Base-by-base conservation (phyloP, 2,888 invertebrate species). In the Camptogramma bilineatum region DNA sequence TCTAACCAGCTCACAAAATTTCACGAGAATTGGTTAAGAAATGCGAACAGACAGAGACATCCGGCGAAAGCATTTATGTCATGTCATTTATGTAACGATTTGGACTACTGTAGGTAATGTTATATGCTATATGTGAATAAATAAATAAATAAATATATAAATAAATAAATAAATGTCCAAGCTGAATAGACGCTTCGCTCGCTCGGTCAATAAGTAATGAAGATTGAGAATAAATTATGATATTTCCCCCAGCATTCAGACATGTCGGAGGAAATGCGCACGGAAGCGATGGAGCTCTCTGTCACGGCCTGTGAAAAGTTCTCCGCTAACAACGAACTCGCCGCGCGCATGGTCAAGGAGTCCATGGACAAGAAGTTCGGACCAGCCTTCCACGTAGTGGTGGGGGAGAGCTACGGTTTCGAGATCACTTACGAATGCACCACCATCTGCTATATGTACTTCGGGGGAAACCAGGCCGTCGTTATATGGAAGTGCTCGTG, bases 361-460 rank as follows among this genome's bases (percentile, higher is more conserved):
- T 95, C 95, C 51, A 96, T 99, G 96, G 99, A 99, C 89, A 98
- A 98, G 89, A 98, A 98, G 85, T 98, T 98, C 87, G 99, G 99
- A 2, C 96, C 97, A 0, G 96, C 98, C 64, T 99, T 98, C 95
- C 98, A 98, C 88, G 97, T 97, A n/a, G 96, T 99, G 0, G 97
- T 99, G 4, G 99, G 99, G 5, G 99, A 99, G 94, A 98, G 97
- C 64, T 99, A 96, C 90, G 98, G 98, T 51, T 98, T 98, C 88
- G 98, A 98, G 86, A 95, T 98, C 66, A 97, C 98, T 1, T 97
- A 98, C 85, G 98, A 99, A 91, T 96, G 97, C 65, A 97, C 97
- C 83, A 96, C 96, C 74, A 94, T 98, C 68, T 94, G 98, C 69
- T 97, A 98, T 86, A 94, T 98, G 94, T 98, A 96, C 90, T 98